Conservation (phyloP, 53 echinoderm and acorn worm species). For the Apostichopus leukothele region DNA sequence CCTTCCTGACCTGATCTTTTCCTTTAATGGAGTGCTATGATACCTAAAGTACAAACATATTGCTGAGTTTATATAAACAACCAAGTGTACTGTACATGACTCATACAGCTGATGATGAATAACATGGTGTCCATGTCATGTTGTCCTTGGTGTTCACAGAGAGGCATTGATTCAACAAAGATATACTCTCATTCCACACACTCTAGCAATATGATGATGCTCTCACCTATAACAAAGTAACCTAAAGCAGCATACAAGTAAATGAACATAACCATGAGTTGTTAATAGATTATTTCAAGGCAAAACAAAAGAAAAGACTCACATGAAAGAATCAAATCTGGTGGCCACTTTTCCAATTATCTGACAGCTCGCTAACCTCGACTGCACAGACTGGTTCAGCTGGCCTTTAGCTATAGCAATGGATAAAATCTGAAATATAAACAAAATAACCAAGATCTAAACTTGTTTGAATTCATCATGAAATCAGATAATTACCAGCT, state of each 20-base stretch:
- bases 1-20: not conserved
- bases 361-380: conserved; percentile 86
- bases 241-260: not conserved
- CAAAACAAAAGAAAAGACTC: conserved; percentile 36
- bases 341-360: conserved; percentile 96
- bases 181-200: too few relatives aligned
- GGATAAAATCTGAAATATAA: conserved; percentile 65
- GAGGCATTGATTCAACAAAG: too few relatives aligned
- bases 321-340: conserved; percentile 97
- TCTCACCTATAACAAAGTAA: too few relatives aligned
- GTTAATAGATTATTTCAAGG: not conserved
- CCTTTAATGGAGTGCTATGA: not conserved
- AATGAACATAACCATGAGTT: not conserved
- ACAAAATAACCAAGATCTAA: not conserved
- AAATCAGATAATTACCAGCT: too few relatives aligned
- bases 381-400: conserved; percentile 85
- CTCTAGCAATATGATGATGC: too few relatives aligned
- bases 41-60: not conserved
- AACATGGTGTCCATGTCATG: too few relatives aligned
- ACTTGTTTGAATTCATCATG: too few relatives aligned
- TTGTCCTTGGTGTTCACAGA: too few relatives aligned
- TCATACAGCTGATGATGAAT: not conserved
- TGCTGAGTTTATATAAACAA: not conserved
- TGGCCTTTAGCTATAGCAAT: conserved; percentile 88
- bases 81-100: not conserved